Percentiles rank a stretch among this genome's conserved stretches.
Conservation (phyloP, 2,888 invertebrate genomes). For the Drosophila birchii region DNA sequence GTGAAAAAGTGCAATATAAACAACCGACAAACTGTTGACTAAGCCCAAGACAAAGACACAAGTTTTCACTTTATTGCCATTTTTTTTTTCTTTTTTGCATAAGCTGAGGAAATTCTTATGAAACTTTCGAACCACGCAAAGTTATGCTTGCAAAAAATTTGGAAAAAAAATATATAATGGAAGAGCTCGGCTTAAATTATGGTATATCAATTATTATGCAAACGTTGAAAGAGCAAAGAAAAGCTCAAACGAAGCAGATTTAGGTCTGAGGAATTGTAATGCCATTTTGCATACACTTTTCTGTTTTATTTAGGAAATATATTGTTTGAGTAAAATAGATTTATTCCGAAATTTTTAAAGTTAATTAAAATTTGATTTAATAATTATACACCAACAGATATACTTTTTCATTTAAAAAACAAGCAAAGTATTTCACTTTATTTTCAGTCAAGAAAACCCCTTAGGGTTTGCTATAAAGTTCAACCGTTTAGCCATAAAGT, state of each 20-base stretch:
- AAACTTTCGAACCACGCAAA: constrained; percentile 46
- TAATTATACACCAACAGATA: too few species aligned
- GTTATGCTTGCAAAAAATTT: constrained; percentile 56
- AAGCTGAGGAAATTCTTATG: constrained; percentile 52
- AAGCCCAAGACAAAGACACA: constrained; percentile 22
- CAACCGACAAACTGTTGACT: constrained; percentile 29
- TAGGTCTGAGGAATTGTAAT: neutral
- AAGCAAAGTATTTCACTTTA: too few species aligned
- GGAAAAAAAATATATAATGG: constrained; percentile 8
- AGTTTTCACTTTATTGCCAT: constrained; percentile 26
- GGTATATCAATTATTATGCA: constrained; percentile 51
- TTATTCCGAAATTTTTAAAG: too few species aligned
- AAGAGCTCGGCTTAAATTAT: constrained; percentile 22
- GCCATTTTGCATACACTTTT: constrained; percentile 12
- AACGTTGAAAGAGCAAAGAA: constrained; percentile 12
- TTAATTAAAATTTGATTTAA: too few species aligned
- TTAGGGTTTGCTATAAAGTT: too few species aligned
- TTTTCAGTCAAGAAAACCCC: too few species aligned
- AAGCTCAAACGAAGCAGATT: neutral
- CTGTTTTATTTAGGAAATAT: neutral
- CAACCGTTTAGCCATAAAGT: neutral
- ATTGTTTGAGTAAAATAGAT: too few species aligned
- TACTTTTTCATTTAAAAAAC: too few species aligned
- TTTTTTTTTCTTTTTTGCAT: constrained; percentile 51
- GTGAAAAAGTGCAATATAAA: constrained; percentile 10